These are phyloP conservation scores for Rotaria macrura DNA, from an alignment of 2,888 invertebrate genomes.

Conservation along the genomic window DNA sequence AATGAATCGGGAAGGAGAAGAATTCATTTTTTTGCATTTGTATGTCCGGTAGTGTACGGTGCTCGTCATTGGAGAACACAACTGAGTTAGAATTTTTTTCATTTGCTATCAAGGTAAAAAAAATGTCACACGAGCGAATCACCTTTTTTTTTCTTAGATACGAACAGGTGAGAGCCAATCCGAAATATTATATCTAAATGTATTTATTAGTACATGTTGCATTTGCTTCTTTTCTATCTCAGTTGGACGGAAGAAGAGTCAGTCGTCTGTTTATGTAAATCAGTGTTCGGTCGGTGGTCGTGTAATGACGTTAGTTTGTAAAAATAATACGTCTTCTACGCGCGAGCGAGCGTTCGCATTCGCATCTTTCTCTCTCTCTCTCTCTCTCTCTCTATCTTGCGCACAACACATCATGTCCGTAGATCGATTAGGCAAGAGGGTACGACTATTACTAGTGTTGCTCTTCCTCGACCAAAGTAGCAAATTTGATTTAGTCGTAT, in stretches of 20 bases:
- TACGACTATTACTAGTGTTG: not conserved
- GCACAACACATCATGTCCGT: not conserved
- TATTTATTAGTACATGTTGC: not conserved
- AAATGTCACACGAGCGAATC: not conserved
- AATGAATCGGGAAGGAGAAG: not conserved
- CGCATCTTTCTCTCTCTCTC: not conserved
- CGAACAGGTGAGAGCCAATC: not conserved
- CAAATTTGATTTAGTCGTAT: conserved; percentile 3
- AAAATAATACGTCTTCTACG: conserved; percentile 2
- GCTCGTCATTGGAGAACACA: not conserved
- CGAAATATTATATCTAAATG: not conserved
- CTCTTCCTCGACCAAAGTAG: not conserved
- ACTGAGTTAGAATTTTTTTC: not conserved
- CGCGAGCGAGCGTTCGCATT: not conserved
- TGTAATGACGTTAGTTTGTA: conserved; percentile 2
- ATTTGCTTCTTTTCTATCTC: conserved; percentile 2
- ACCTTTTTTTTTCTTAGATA: not conserved
- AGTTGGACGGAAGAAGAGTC: not conserved
- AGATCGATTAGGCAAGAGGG: not conserved
- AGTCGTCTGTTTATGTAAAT: conserved; percentile 2
- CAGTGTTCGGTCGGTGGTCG: not conserved
- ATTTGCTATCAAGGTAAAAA: not conserved
- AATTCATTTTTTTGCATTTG: not conserved
- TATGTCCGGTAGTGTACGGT: not conserved
- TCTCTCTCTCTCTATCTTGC: not conserved